Percentiles rank a stretch among this genome's conserved stretches.
Evolutionary conservation across 2,888 invertebrate genomes (phyloP).

Genomic region (Synanthedon vespiformis): DNA sequence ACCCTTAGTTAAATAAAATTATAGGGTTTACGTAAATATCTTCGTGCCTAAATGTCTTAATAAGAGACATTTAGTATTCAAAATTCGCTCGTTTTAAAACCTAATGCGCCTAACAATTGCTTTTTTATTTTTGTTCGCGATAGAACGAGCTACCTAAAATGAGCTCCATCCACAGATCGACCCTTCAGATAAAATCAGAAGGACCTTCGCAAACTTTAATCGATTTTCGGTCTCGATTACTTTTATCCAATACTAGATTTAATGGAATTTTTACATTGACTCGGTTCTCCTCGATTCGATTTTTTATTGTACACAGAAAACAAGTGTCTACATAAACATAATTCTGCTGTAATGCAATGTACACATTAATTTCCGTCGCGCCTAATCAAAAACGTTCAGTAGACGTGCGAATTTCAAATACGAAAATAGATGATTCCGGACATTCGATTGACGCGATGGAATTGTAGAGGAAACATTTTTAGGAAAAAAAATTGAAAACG

Average conservation of each 20-base stretch:
- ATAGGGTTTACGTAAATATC: conserved; percentile 6
- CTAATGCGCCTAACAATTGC: conserved; percentile 3
- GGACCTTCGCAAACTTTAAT: conserved; percentile 35
- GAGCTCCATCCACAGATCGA: conserved; percentile 34
- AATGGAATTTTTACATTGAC: conserved; percentile 42
- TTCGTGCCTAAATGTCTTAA: too few species aligned
- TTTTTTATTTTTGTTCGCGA: conserved; percentile 26
- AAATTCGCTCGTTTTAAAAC: too few species aligned
- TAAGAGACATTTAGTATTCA: too few species aligned
- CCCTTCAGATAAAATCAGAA: conserved; percentile 20
- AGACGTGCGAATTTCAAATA: conserved; percentile 49
- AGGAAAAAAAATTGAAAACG: conserved; percentile 51
- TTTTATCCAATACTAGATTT: conserved; percentile 30
- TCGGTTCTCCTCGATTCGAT: conserved; percentile 16
- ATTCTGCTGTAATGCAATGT: conserved; percentile 35
- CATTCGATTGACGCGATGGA: conserved; percentile 26
- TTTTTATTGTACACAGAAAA: conserved; percentile 26
- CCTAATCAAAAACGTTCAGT: conserved; percentile 23
- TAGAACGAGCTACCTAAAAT: conserved; percentile 27
- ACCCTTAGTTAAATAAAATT: conserved; percentile 1
- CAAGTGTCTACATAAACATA: conserved; percentile 10
- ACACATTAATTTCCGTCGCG: conserved; percentile 61
- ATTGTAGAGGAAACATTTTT: conserved; percentile 53
- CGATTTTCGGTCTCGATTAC: conserved; percentile 37
- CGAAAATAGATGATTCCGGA: conserved; percentile 54